phyloP scores from a whole-genome alignment of 2,888 invertebrate species.

The Ennomos quercinarius region DNA sequence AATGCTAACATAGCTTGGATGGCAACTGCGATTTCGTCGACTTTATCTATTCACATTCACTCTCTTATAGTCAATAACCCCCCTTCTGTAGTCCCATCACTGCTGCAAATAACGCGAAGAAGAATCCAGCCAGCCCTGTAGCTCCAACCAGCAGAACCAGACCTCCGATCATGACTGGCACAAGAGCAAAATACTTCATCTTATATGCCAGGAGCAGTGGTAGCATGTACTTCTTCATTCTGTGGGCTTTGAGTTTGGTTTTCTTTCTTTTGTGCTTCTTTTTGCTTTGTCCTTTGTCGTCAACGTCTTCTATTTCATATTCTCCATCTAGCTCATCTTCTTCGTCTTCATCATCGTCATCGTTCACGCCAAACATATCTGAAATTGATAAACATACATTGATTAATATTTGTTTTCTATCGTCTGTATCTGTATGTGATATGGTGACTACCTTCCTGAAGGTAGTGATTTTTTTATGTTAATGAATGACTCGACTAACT shows the following conservation, averaged over 20 bases:
- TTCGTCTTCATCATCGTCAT: conserved; percentile 64
- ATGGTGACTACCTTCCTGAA: no score
- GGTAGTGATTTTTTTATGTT: no score
- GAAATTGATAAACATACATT: conserved; percentile 44
- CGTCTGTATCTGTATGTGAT: no score
- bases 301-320: conserved; percentile 34
- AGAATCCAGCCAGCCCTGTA: conserved; percentile 93
- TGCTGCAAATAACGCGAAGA: conserved; percentile 94
- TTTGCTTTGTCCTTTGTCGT: conserved; percentile 30
- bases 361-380: conserved; percentile 74
- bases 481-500: no score
- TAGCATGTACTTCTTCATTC: conserved; percentile 89
- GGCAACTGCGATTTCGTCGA: conserved; percentile 73
- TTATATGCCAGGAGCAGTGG: conserved; percentile 93
- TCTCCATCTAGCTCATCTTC: conserved; percentile 60
- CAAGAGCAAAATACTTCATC: conserved; percentile 91
- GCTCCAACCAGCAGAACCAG: conserved; percentile 90
- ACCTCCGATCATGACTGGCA: conserved; percentile 91
- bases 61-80: conserved; percentile 57
- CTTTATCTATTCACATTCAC: conserved; percentile 49
- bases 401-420: no score
- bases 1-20: conserved; percentile 62
- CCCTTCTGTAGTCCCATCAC: conserved; percentile 90
- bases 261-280: conserved; percentile 52
- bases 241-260: conserved; percentile 78